Conservation (phyloP, 2,888 invertebrate species). For the Scaptomyza parva region DNA sequence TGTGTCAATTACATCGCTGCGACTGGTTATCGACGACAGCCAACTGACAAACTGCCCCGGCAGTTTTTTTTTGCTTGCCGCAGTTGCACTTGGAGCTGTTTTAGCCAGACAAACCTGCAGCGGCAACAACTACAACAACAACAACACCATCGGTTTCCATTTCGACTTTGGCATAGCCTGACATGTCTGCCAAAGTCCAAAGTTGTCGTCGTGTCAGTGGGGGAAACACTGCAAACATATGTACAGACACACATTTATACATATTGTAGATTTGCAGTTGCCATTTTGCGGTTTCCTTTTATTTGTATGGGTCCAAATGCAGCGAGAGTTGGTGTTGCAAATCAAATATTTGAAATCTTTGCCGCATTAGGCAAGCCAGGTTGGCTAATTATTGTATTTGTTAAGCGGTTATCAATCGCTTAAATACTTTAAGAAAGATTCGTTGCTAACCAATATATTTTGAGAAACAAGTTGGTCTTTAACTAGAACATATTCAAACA, state of each 20-base stretch:
- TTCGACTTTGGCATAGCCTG: slow-evolving; percentile 57
- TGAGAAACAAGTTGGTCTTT: too few species aligned
- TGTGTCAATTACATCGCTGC: slow-evolving; percentile 78
- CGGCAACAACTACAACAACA: slow-evolving; percentile 19
- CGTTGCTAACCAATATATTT: too few species aligned
- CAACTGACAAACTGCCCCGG: slow-evolving; percentile 65
- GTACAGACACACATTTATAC: slow-evolving; percentile 1
- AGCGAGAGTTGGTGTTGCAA: slow-evolving; percentile 38
- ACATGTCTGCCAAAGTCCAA: slow-evolving; percentile 66
- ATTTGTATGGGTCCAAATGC: slow-evolving; percentile 7
- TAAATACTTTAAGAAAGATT: background rate
- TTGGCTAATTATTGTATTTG: background rate
- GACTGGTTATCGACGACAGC: slow-evolving; percentile 72
- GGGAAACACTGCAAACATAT: slow-evolving; percentile 36
- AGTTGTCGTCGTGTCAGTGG: slow-evolving; percentile 68
- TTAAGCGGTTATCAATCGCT: background rate
- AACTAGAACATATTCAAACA: too few species aligned
- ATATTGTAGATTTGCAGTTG: slow-evolving; percentile 41
- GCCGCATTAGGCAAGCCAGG: background rate
- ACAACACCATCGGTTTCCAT: slow-evolving; percentile 50
- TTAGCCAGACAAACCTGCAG: slow-evolving; percentile 67
- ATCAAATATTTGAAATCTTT: slow-evolving; percentile 6
- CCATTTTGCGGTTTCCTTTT: slow-evolving; percentile 36
- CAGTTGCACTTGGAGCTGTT: slow-evolving; percentile 57
- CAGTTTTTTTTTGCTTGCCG: slow-evolving; percentile 29